Conservation (phyloP, 2,797 vertebrate species). For the Anguilla pacifica region DNA sequence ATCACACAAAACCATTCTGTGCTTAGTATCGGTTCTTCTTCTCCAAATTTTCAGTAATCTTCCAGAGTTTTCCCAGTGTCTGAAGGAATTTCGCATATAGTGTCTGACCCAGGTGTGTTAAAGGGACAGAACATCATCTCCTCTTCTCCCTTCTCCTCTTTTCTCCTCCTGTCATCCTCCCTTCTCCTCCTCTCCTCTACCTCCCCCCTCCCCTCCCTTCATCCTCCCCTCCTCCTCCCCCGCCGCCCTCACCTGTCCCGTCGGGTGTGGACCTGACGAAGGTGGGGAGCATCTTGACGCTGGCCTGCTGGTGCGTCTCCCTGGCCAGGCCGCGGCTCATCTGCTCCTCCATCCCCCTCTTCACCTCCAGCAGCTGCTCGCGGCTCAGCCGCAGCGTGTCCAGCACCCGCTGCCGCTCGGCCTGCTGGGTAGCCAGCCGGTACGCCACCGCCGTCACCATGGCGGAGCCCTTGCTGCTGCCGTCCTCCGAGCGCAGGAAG, state of each 20-base stretch:
- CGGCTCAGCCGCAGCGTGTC: slow-evolving; percentile 78
- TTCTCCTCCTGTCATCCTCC: no score
- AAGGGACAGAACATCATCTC: no score
- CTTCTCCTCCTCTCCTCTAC: no score
- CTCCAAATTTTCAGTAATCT: no score
- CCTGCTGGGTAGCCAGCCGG: slow-evolving; percentile 82
- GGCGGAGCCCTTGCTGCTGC: slow-evolving; percentile 92
- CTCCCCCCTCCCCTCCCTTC: no score
- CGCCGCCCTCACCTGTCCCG: slow-evolving; percentile 80
- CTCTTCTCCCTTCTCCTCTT: no score
- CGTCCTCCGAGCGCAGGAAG: slow-evolving; percentile 88
- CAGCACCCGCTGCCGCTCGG: slow-evolving; percentile 80
- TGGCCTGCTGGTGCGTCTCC: slow-evolving; percentile 71
- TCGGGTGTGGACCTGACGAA: slow-evolving; percentile 89
- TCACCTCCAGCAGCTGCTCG: slow-evolving; percentile 86
- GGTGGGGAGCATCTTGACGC: slow-evolving; percentile 92
- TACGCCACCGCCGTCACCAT: slow-evolving; percentile 97
- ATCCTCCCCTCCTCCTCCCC: not conserved
- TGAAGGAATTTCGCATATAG: no score
- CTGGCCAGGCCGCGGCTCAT: slow-evolving; percentile 82
- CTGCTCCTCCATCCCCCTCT: slow-evolving; percentile 78
- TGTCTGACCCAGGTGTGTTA: no score
- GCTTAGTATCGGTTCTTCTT: no score
- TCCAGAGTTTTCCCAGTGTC: no score
- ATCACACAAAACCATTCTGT: no score